Conservation (phyloP, 2,888 invertebrate genomes). For the Prosopocoilus inquinatus region DNA sequence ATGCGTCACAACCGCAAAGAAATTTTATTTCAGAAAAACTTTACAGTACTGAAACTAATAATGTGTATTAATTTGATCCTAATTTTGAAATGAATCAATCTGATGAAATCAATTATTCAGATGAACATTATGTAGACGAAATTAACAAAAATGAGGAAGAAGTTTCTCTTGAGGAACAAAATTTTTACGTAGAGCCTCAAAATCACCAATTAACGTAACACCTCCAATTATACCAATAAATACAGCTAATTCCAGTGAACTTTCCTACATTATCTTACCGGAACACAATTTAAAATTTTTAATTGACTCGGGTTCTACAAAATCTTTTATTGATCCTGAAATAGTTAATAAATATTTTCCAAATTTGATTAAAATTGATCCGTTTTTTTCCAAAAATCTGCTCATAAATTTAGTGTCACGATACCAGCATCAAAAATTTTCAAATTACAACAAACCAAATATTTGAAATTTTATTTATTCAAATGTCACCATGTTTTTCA, state of each 20-base stretch:
- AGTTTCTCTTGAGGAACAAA: background rate
- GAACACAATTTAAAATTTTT: slow-evolving; percentile 21
- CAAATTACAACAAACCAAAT: background rate
- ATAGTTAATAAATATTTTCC: slow-evolving; percentile 15
- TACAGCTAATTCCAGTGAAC: slow-evolving; percentile 4
- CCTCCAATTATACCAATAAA: slow-evolving; percentile 6
- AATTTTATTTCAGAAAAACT: background rate
- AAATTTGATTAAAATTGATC: slow-evolving; percentile 17
- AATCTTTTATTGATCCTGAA: slow-evolving; percentile 23
- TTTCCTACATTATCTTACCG: slow-evolving; percentile 20
- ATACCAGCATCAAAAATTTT: slow-evolving; percentile 6
- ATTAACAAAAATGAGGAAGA: background rate
- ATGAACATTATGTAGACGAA: background rate
- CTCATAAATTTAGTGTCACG: too few relatives aligned
- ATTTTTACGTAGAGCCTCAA: too few relatives aligned
- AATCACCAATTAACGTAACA: background rate
- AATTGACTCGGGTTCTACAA: slow-evolving; percentile 21
- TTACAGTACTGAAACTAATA: background rate
- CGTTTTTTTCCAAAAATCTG: background rate
- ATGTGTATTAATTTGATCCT: background rate
- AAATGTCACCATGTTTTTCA: too few relatives aligned
- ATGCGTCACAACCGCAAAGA: background rate
- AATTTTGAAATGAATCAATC: background rate
- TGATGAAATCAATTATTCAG: background rate
- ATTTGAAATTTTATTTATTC: too few relatives aligned